Conservation (phyloP, 2,888 invertebrate species). For the Loripinus fragilis region DNA sequence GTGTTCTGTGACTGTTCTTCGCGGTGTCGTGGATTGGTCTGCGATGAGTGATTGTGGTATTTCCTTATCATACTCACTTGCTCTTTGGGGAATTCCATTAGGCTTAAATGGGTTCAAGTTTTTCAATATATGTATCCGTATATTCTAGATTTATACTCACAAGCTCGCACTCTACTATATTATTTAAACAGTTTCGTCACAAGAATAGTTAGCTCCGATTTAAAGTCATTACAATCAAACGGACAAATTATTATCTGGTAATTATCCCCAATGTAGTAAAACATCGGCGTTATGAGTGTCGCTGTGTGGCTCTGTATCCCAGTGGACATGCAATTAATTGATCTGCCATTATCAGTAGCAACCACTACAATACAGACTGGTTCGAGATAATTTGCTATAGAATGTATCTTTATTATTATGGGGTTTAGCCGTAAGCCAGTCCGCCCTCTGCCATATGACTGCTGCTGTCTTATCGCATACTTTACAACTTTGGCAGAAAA, state of each 20-base stretch:
- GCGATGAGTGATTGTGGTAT: too few species aligned
- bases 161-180: too few species aligned
- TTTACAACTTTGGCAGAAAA: neutral
- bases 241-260: neutral
- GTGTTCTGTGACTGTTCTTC: too few species aligned
- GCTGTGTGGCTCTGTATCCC: neutral
- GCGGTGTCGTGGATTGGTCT: too few species aligned
- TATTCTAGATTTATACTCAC: too few species aligned
- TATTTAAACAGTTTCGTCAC: neutral
- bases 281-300: conserved; percentile 7
- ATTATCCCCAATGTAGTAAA: conserved; percentile 13
- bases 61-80: too few species aligned
- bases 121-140: too few species aligned
- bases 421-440: neutral
- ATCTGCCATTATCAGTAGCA: neutral
- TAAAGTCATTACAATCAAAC: neutral
- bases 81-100: too few species aligned
- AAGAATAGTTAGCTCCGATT: neutral
- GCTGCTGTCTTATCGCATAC: neutral
- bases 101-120: too few species aligned
- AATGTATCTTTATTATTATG: neutral
- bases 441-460: neutral
- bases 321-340: conserved; percentile 9
- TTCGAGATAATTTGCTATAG: neutral
- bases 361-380: neutral